Evolutionary conservation across 2,888 invertebrate genomes (phyloP), one percentile per base, ranked within the genome.

Genomic region (Mechanitis messenoides): DNA sequence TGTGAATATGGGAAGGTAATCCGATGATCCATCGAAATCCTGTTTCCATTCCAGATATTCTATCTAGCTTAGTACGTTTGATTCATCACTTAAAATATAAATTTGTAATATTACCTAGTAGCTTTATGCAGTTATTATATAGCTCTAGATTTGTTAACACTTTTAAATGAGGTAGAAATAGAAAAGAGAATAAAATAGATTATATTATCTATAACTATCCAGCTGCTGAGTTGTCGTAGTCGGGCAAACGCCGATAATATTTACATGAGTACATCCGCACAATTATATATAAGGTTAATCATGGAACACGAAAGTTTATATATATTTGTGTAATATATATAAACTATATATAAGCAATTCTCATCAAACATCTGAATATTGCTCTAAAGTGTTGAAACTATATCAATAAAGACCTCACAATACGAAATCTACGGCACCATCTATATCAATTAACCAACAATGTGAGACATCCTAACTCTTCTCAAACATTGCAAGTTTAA

Each of bases 401-500:
- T 7, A 47, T 20, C n/a, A n/a, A 47, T 47, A 47, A 20, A 47
- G 20, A 47, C 4, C 56, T 46, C 31, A 56, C 59, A 3, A 35
- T 6, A 35, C 35, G 3, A 35, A 35, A 47, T 56, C 59, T 60
- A 59, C 57, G 45, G 45, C 59, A 47, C 67, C 62, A 65, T 68
- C 64, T 65, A 67, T 68, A 61, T 64, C 62, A 68, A 62, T 68
- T 65, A 60, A 64, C 50, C 61, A 59, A 65, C 65, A 62, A 62
- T 57, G 60, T 55, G 62, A 62, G 59, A 60, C 59, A 58, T 61
- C 61, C 63, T 63, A 66, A 64, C 60, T 68, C 64, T 68, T 45
- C 58, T 58, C 60, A 65, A 76, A 74, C 69, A 73, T 60, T 61
- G 64, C 65, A 59, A 65, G 68, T 69, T 63, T 68, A 65, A 64